Base-by-base conservation (phyloP, 64 coral and sea anemone genomes). In the Anthopleura sola region DNA sequence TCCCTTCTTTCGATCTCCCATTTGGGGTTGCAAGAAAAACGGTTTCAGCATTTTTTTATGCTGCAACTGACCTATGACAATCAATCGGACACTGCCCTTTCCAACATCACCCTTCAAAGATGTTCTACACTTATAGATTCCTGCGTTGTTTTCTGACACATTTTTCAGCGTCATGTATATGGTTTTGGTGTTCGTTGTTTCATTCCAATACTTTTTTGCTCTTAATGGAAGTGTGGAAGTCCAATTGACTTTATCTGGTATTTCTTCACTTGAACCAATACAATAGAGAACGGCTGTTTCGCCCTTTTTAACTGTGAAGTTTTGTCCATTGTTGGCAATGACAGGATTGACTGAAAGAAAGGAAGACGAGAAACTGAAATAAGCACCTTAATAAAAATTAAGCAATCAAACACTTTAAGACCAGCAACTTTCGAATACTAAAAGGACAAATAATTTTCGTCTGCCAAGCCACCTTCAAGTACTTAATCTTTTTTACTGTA, bases 321-420 rank as follows among this genome's bases (percentile, higher is more conserved):
- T 16, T 40, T 77, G 75, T 36, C 75, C 75, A 24, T 77, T 32
- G 75, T 77, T 77, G 37, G 36, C 75, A 40, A 77, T 77, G 37
- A 77, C 37, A 3, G 75, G 75, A 36, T 34, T 40, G 15, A 77
- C 75, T 77, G 14, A 37, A 36, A 77, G 13, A 14, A 77, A 37
- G 16, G 3, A 14, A 77, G 16, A 56, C 17, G 11, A 17, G 50
- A 15, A 2, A 77, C 14, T 20, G 18, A 16, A 56, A 56, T 56
- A 5, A 4, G 55, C 55, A 56, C 50, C 11, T 17, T 53, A 10
- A n/a, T n/a, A 53, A 14, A 17, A 53, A 14, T 14, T 10, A 53
- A 53, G 17, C 2, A 14, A 53, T 53, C 50, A 10, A 14, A 17
- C 3, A 53, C 17, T 53, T 10, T 53, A 10, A 14, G 50, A 10